Base-by-base conservation (phyloP, 2,888 invertebrate species). In the Patella depressa region DNA sequence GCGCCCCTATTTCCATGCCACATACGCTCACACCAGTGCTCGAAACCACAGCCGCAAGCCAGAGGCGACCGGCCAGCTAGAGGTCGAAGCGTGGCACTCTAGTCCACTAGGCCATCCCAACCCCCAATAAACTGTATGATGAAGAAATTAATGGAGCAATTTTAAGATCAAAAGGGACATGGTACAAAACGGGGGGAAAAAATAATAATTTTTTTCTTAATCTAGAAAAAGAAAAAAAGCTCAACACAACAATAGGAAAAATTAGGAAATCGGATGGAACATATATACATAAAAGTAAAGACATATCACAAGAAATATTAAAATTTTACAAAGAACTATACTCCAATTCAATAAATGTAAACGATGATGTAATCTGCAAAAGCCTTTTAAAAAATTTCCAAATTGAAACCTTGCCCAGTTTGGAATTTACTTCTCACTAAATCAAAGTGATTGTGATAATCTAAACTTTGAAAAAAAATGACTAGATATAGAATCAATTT, bases 211-310 rank as follows among this genome's bases (percentile, higher is more conserved):
- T 59, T 4, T 59, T 59, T n/a, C n/a, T 59, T n/a, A 59, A n/a
- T 59, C 59, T 59, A n/a, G 59, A 59, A 59, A n/a, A n/a, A n/a
- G n/a, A 59, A n/a, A 59, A 59, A n/a, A 59, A 59, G 17, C n/a
- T n/a, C 15, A 59, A 59, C 15, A 59, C 59, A 59, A 59, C 59
- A n/a, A 59, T 59, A 59, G 17, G n/a, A 59, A 3, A 59, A 59
- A 15, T 59, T 59, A n/a, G 15, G n/a, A 59, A n/a, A 59, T n/a
- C 15, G 15, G 59, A 59, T n/a, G 59, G 59, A 15, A 59, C 17
- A n/a, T 59, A 59, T 59, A 59, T n/a, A n/a, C n/a, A 59, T 59
- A 59, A 59, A 15, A 15, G 17, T 59, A 15, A 59, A n/a, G 59
- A 59, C 15, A 59, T 59, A 59, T n/a, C 15, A n/a, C 17, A 59